phyloP scores from a whole-genome alignment of 2,888 invertebrate genomes.

The Tortrix viridana region DNA sequence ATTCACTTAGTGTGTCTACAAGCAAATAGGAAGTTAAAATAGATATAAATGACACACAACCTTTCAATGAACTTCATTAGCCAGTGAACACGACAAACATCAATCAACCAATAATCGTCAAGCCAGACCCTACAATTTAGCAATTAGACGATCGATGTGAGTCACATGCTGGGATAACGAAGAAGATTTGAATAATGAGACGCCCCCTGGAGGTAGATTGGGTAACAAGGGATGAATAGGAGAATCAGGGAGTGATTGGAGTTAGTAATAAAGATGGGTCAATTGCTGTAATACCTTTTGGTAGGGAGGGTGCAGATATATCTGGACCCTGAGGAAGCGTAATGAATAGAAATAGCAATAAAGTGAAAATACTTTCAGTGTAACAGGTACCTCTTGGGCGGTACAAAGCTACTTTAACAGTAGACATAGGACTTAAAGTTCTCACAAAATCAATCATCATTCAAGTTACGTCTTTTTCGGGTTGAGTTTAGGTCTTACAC shows the following conservation, averaged over 20 bases:
- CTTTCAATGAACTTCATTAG: slow-evolving; percentile 12
- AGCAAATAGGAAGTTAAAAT: too few species aligned
- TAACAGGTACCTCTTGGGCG: too few species aligned
- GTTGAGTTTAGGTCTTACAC: too few species aligned
- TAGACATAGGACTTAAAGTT: too few species aligned
- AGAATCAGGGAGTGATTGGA: slow-evolving; percentile 1
- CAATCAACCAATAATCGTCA: slow-evolving; percentile 31
- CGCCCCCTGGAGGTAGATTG: slow-evolving; percentile 26
- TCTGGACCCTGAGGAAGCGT: too few species aligned
- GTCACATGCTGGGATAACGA: slow-evolving; percentile 26
- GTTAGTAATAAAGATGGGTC: background rate
- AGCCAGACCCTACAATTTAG: slow-evolving; percentile 26
- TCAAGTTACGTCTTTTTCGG: too few species aligned
- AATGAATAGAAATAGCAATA: too few species aligned
- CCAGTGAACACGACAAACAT: slow-evolving; percentile 7
- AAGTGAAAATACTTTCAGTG: too few species aligned
- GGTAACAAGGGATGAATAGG: slow-evolving; percentile 2
- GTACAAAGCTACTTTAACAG: too few species aligned
- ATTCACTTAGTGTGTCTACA: too few species aligned
- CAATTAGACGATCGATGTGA: slow-evolving; percentile 33
- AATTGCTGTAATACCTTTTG: background rate
- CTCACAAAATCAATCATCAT: too few species aligned
- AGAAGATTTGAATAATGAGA: slow-evolving; percentile 33
- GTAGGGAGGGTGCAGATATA: too few species aligned
- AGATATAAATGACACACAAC: slow-evolving; percentile 9